phyloP scores from a whole-genome alignment of 2,888 invertebrate genomes.

The Tortrix viridana region DNA sequence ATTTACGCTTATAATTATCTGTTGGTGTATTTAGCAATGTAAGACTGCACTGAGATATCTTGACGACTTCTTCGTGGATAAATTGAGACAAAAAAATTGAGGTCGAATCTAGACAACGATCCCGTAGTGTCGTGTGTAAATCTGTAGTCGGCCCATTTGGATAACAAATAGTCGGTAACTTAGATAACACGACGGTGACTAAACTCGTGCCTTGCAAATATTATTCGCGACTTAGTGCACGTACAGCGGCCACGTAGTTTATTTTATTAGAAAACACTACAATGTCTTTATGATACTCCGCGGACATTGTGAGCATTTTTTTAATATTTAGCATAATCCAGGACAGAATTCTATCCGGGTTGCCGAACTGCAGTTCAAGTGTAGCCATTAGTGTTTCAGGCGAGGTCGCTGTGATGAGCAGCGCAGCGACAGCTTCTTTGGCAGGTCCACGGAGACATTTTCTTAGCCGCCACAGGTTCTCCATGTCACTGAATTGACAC shows the following conservation, averaged over 20 bases:
- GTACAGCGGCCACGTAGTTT: not conserved
- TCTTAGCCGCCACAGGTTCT: constrained; percentile 44
- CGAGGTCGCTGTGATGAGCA: constrained; percentile 39
- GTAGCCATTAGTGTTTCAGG: constrained; percentile 40
- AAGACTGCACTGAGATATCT: constrained; percentile 7
- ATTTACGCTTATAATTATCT: not conserved
- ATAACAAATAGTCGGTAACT: constrained; percentile 13
- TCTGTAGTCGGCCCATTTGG: constrained; percentile 20
- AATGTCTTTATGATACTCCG: constrained; percentile 2
- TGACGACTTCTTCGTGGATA: constrained; percentile 12
- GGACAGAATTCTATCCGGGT: constrained; percentile 42
- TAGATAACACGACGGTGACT: constrained; percentile 11
- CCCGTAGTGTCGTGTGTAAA: not conserved
- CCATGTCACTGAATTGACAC: constrained; percentile 41
- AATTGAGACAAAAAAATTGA: constrained; percentile 1
- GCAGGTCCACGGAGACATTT: constrained; percentile 44
- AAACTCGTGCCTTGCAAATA: not conserved
- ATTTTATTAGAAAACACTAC: not conserved
- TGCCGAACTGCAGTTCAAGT: constrained; percentile 44
- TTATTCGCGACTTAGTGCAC: not conserved
- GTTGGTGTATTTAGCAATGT: not conserved
- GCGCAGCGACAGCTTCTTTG: constrained; percentile 42
- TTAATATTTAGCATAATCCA: constrained; percentile 39
- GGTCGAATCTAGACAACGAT: not conserved
- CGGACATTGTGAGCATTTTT: constrained; percentile 40